Evolutionary conservation across 2,888 invertebrate genomes (phyloP), one percentile per base, ranked within the genome.

Genomic region (Ennomos quercinarius): DNA sequence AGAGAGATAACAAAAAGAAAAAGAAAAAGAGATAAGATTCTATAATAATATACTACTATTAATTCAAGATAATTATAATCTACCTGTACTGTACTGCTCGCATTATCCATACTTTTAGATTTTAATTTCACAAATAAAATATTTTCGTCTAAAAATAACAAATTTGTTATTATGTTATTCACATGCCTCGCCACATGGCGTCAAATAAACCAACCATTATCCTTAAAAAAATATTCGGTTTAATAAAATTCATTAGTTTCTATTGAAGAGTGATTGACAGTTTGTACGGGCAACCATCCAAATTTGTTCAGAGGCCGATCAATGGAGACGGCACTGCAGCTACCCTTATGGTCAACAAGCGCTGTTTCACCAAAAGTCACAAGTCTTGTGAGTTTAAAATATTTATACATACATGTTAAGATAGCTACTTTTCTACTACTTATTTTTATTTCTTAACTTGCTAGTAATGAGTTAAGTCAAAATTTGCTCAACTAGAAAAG

Each of bases 291-390:
- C 81, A 82, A 81, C 79, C 81, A 79, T 76, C 77, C 79, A 82
- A 89, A 87, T 87, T 86, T 86, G 83, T 88, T 78, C 70, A 71
- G 77, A 80, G 76, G 76, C 74, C 77, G 73, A 74, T 73, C 78
- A 72, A 54, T 55, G 72, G 70, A 70, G 63, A 72, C 78, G 74
- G 75, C 79, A 78, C 80, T 85, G 65, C 61, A 67, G 63, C 68
- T 67, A 69, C 68, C 68, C 67, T 64, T 66, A 60, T 74, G 73
- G 76, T 78, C 74, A 72, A 72, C 71, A 73, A 77, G 76, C 1
- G 73, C 74, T 77, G 54, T 45, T 60, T 49, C 9, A 60, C 47
- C 46, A 55, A 46, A 17, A 0, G 6, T 43, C n/a, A 39, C 42
- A 50, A 54, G 27, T 36, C 11, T 34, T 37, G 12, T 39, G 10